Base-by-base conservation (phyloP, 2,888 invertebrate species). In the Nymphalis polychloros region DNA sequence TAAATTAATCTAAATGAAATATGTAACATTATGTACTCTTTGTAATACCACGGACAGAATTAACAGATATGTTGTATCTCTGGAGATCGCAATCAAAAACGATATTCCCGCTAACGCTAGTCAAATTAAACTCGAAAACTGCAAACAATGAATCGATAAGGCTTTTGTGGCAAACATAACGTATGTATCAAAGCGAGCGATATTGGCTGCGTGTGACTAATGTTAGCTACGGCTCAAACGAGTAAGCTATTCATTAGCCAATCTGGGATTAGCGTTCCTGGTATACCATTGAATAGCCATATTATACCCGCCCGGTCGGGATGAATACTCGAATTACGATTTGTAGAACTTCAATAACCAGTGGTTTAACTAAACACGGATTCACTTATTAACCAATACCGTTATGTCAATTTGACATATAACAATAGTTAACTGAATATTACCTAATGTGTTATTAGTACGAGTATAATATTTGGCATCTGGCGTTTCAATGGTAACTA, bases 231-330 rank as follows among this genome's bases (percentile, higher is more conserved):
- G 69, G 72, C 69, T 70, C 70, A 69, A 71, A 72, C 41, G 70
- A 72, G 68, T 65, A 73, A 73, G 69, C 75, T 72, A 78, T 82
- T 78, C 78, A 81, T 82, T 82, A 81, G 75, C 75, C 78, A 81
- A 80, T 80, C 78, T 72, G 72, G 68, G 74, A 74, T 75, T 74
- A 74, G 73, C 76, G 75, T 78, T 75, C 76, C 76, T 57, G 62
- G 64, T 67, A 75, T 65, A 70, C 73, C 72, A 68, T 71, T 71
- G 63, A 55, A 67, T 67, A 61, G 66, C 53, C 41, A 41, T 41
- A 41, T 41, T 41, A 41, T 41, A 41, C 10, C 13, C 41, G 41
- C 35, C 13, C 41, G 41, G 41, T 13, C 41, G 41, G 41, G 41
- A 41, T 41, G 13, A 41, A 41, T 41, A 41, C 41, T 41, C 31